Conservation (phyloP, 2,113 vertebrate genomes). For the Sylvilagus bachmani region DNA sequence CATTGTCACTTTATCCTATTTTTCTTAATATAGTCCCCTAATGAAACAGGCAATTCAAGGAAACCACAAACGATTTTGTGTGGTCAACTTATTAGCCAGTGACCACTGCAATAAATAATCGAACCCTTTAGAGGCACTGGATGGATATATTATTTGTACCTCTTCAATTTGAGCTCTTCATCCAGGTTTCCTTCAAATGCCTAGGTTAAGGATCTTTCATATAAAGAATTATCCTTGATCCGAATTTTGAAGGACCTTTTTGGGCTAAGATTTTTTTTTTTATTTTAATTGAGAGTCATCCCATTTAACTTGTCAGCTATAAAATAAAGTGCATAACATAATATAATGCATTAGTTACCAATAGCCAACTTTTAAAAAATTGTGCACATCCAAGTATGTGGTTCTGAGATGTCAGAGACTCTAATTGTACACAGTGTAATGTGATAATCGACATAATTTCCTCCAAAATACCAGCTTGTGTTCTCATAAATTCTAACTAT, state of each 20-base stretch:
- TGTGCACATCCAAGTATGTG: constrained; percentile 43
- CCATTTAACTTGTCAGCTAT: constrained; percentile 68
- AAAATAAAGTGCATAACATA: constrained; percentile 78
- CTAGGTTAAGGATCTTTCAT: constrained; percentile 42
- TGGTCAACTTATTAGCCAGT: constrained; percentile 16
- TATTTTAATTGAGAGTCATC: constrained; percentile 74
- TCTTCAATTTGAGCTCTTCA: constrained; percentile 50
- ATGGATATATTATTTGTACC: constrained; percentile 37
- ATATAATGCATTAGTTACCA: constrained; percentile 72
- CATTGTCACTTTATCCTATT: constrained; percentile 76
- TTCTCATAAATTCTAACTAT: constrained; percentile 62
- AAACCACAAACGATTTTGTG: neutral
- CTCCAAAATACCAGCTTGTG: neutral
- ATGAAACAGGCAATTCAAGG: constrained; percentile 74
- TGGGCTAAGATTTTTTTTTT: neutral
- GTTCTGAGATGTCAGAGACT: neutral
- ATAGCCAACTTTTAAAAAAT: constrained; percentile 65
- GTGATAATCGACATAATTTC: constrained; percentile 32
- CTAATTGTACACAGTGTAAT: neutral
- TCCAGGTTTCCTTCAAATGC: constrained; percentile 21
- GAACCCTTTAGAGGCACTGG: neutral
- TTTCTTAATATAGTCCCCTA: constrained; percentile 70
- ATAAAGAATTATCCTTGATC: constrained; percentile 63
- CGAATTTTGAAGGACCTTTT: constrained; percentile 62
- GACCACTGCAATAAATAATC: constrained; percentile 22